phyloP scores from a whole-genome alignment of 2,113 vertebrate genomes.

The Elanus axillaris region DNA sequence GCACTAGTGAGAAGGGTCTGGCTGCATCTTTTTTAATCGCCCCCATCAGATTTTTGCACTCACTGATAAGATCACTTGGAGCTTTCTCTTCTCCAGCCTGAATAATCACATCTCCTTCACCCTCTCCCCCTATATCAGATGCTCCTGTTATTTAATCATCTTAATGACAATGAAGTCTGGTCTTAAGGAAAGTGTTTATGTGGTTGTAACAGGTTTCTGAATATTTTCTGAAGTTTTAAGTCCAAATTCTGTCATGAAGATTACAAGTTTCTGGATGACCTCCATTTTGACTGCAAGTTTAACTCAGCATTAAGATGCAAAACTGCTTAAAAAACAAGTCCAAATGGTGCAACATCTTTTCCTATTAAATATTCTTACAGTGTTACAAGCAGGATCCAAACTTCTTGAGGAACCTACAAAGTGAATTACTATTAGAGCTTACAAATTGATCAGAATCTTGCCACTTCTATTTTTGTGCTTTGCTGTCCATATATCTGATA shows the following conservation, averaged over 20 bases:
- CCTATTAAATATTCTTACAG: background rate
- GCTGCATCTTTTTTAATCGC: background rate
- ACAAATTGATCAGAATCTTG: background rate
- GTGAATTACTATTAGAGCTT: background rate
- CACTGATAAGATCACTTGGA: accelerated
- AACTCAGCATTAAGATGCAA: background rate
- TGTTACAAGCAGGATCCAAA: background rate
- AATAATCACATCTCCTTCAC: background rate
- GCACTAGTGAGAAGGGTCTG: background rate
- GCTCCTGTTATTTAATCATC: background rate
- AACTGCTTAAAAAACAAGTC: background rate
- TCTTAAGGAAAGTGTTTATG: background rate
- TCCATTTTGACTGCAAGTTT: background rate
- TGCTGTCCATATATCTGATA: background rate
- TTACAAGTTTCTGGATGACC: background rate
- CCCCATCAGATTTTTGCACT: background rate
- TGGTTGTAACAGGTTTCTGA: background rate
- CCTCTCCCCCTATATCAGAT: accelerated
- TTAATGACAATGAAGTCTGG: background rate
- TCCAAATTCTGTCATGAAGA: background rate
- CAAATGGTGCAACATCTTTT: background rate
- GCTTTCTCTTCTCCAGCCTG: background rate
- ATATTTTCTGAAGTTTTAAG: background rate
- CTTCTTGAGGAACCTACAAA: background rate
- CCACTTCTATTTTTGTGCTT: background rate